Evolutionary conservation across 1,140 invertebrate species (phyloP), one percentile per base, ranked within the genome.

Genomic region (Bombus confusus): DNA sequence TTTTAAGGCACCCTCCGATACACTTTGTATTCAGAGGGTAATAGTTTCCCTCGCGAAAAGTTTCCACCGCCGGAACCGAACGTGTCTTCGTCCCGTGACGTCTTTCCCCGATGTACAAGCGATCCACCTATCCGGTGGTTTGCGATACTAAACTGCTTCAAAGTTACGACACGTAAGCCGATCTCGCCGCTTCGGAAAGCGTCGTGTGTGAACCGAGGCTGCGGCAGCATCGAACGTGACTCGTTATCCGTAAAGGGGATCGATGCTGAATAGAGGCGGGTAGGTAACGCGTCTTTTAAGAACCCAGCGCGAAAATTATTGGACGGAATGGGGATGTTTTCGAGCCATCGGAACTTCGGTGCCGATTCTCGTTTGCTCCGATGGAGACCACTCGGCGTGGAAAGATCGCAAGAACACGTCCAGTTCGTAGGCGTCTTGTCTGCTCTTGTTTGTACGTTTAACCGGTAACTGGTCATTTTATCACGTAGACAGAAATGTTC

Each of bases 101-200:
- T 83, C 87, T 88, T 89, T 62, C 28, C 80, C 80, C 80, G 39
- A 9, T 72, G 68, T 52, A 72, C 80, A 69, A 37, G 9, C 86
- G 76, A 88, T 88, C 91, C 82, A 52, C 87, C 86, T 62, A 86
- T 82, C 78, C 85, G 81, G 74, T 37, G 88, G 92, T 92, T 91
- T 90, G 91, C 83, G 88, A 62, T 87, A 88, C 86, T 90, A 89
- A 88, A 92, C 91, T 92, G 86, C 86, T 92, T 92, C 89, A 81
- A 92, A 92, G 90, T 92, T 93, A 88, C 87, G 90, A 91, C 92
- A 92, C 90, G 91, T 93, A 93, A 93, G 91, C 91, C 91, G 91
- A 92, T 93, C 88, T 76, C 71, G 84, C n/a, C n/a, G 59, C 28
- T 86, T 91, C 47, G 47, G 47, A 52, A 52, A 52, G 47, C 18